Percentiles rank a stretch among this genome's conserved stretches.
Evolutionary conservation across 1,140 invertebrate genomes (phyloP).

Genomic region (Apis laboriosa): DNA sequence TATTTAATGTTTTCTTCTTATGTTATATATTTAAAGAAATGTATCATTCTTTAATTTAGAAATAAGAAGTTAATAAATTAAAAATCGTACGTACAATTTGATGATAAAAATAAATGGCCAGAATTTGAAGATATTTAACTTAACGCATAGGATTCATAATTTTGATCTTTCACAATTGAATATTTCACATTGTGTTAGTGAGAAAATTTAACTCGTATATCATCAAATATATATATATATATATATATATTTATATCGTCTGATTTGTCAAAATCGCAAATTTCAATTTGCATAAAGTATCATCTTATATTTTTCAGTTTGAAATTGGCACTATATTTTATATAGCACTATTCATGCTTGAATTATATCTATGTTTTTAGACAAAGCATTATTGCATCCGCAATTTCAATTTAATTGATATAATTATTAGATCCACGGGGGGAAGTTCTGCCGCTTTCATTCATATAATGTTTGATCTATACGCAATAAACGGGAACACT

Average conservation of each 20-base stretch:
- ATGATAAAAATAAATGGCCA: too few species aligned
- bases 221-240: too few species aligned
- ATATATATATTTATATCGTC: too few species aligned
- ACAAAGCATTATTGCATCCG: slow-evolving; percentile 6
- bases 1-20: background rate
- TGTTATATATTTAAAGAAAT: too few species aligned
- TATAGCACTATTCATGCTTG: background rate
- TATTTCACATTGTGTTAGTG: too few species aligned
- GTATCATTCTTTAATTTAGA: too few species aligned
- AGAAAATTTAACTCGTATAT: too few species aligned
- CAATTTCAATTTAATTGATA: slow-evolving; percentile 18
- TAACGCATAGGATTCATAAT: too few species aligned
- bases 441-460: slow-evolving; percentile 14
- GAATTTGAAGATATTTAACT: too few species aligned
- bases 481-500: slow-evolving; percentile 13
- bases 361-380: slow-evolving; percentile 6
- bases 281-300: background rate
- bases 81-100: too few species aligned
- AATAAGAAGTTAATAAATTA: too few species aligned
- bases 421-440: slow-evolving; percentile 7
- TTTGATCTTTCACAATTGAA: too few species aligned
- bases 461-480: background rate
- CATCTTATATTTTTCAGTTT: background rate
- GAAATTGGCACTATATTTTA: background rate
- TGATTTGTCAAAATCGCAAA: background rate